Conservation (phyloP, 2,888 invertebrate genomes). For the Lamproptera curius region DNA sequence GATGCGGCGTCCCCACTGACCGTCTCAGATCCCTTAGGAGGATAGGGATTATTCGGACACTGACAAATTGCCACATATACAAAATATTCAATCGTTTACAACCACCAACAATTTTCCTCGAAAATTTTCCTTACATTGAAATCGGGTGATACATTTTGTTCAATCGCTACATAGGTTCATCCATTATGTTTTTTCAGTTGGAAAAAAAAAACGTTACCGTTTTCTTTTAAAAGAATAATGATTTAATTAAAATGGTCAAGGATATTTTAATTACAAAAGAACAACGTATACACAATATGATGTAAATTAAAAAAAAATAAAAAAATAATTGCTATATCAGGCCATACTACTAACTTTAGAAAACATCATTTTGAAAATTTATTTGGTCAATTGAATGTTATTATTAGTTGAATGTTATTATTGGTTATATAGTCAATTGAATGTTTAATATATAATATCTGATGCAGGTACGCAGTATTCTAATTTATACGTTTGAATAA, state of each 20-base stretch:
- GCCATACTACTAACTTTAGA: too few species aligned
- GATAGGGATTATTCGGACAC: constrained; percentile 68
- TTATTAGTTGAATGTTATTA: too few species aligned
- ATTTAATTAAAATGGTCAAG: too few species aligned
- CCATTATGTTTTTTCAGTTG: neutral
- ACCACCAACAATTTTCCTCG: constrained; percentile 20
- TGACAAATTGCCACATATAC: constrained; percentile 69
- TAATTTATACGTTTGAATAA: too few species aligned
- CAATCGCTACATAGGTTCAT: neutral
- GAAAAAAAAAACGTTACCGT: neutral
- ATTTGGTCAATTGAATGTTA: too few species aligned
- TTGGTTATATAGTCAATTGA: too few species aligned
- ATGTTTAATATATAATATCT: too few species aligned
- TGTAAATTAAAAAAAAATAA: neutral
- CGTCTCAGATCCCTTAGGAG: constrained; percentile 68
- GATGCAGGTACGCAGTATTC: too few species aligned
- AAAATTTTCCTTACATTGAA: constrained; percentile 1
- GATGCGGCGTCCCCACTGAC: constrained; percentile 60
- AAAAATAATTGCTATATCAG: neutral
- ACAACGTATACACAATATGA: too few species aligned
- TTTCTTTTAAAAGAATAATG: too few species aligned
- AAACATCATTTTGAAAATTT: too few species aligned
- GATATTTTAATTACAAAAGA: too few species aligned
- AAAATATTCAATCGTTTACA: constrained; percentile 65
- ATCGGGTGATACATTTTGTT: neutral